Evolutionary conservation across 35 echinoderm and acorn worm species (phyloP).

Genomic region (Strongylocentrotus purpuratus): DNA sequence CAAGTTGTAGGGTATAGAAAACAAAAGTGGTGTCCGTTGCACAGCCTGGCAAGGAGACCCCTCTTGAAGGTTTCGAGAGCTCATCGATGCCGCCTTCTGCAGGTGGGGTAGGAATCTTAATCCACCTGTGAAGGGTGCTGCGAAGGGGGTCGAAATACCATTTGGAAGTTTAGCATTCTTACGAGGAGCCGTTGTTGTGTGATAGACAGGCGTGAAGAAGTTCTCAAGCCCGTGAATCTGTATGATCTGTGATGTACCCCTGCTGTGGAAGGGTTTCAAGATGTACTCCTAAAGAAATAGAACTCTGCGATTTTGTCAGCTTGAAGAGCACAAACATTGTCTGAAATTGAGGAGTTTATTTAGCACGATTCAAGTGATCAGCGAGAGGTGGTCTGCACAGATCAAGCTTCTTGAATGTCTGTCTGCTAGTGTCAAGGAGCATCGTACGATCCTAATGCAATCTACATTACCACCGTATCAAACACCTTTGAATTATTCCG

Average conservation of each 20-base stretch:
- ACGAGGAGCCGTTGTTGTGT: background rate
- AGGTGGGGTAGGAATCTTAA: constrained; percentile 2
- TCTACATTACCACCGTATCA: background rate
- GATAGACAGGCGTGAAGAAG: background rate
- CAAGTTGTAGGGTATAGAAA: background rate
- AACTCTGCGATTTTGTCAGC: background rate
- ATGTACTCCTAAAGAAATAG: background rate
- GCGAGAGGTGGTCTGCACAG: background rate
- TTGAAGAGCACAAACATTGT: background rate
- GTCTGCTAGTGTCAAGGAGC: background rate
- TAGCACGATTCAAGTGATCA: background rate
- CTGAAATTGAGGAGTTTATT: background rate
- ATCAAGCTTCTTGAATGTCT: background rate
- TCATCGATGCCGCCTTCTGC: background rate
- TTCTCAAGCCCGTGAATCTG: background rate
- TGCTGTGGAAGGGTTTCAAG: background rate
- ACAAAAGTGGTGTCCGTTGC: background rate
- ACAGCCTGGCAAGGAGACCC: background rate
- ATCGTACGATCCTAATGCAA: background rate
- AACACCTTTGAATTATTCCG: background rate
- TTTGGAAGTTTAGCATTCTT: constrained; percentile 1
- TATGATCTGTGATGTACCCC: background rate
- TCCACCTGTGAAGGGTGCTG: background rate
- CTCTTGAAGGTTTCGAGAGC: constrained; percentile 8
- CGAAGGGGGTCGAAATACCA: background rate